Conservation (phyloP, 2,113 vertebrate species). For the Entosphenus tridentatus region DNA sequence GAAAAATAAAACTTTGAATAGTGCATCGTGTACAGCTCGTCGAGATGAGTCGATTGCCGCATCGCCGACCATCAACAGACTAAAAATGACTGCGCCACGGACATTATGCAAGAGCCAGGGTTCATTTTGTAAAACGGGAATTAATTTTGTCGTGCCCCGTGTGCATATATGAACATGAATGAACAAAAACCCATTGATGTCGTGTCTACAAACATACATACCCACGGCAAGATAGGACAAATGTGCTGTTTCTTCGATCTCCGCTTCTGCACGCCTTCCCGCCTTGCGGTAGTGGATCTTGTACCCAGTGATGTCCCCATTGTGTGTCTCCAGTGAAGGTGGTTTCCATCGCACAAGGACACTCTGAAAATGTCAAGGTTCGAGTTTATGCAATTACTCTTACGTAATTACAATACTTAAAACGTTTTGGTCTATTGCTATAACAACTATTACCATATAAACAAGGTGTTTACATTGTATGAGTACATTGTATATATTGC, state of each 20-base stretch:
- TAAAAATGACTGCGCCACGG: no score
- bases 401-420: neutral
- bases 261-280: neutral
- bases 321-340: conserved; percentile 46
- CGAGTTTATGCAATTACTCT: neutral
- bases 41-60: no score
- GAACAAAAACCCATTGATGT: no score
- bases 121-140: no score
- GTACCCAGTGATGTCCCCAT: conserved; percentile 65
- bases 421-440: neutral
- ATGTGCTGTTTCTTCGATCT: conserved; percentile 4
- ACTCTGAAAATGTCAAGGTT: conserved; percentile 26
- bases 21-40: no score
- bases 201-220: neutral
- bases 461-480: neutral
- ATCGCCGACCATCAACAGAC: no score
- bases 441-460: neutral
- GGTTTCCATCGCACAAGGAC: conserved; percentile 79
- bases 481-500: neutral
- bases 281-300: conserved; percentile 80
- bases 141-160: no score
- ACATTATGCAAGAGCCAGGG: no score
- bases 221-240: conserved; percentile 4
- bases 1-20: no score
- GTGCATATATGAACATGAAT: no score